phyloP scores from a whole-genome alignment of 2,113 vertebrate genomes.

The Pollachius pollachius region DNA sequence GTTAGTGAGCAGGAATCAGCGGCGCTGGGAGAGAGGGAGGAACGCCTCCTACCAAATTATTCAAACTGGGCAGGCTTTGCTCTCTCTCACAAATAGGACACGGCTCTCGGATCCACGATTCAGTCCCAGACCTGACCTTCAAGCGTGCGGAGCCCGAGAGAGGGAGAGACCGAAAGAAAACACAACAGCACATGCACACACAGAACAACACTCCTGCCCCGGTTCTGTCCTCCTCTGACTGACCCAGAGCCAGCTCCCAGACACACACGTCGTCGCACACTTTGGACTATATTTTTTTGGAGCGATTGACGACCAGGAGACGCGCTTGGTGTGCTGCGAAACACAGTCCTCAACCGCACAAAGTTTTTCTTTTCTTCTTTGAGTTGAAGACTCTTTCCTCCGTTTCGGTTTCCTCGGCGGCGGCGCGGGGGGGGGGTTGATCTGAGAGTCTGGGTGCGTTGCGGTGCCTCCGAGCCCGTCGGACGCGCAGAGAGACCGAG shows the following conservation, averaged over 20 bases:
- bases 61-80: conserved; percentile 97
- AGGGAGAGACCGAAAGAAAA: conserved; percentile 68
- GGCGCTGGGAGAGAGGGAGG: conserved; percentile 80
- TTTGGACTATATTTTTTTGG: conserved; percentile 71
- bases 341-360: conserved; percentile 43
- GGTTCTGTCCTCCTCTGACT: not conserved
- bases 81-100: conserved; percentile 95
- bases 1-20: conserved; percentile 95
- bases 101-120: conserved; percentile 81
- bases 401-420: conserved; percentile 26
- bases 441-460: conserved; percentile 8
- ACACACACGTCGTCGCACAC: conserved; percentile 44
- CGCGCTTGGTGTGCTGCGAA: conserved; percentile 28
- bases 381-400: conserved; percentile 39
- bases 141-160: conserved; percentile 86
- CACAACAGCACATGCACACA: conserved; percentile 43
- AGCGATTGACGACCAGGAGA: conserved; percentile 55
- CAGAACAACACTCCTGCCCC: conserved; percentile 17
- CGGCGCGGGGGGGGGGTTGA: not conserved
- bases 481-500: conserved; percentile 66
- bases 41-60: conserved; percentile 99
- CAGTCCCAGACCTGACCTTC: conserved; percentile 93
- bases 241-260: conserved; percentile 12
- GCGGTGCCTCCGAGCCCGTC: conserved; percentile 67
- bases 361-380: conserved; percentile 36